These are phyloP conservation scores for Lagopus leucura DNA, from an alignment of 2,113 vertebrate species.

Conservation along the genomic window DNA sequence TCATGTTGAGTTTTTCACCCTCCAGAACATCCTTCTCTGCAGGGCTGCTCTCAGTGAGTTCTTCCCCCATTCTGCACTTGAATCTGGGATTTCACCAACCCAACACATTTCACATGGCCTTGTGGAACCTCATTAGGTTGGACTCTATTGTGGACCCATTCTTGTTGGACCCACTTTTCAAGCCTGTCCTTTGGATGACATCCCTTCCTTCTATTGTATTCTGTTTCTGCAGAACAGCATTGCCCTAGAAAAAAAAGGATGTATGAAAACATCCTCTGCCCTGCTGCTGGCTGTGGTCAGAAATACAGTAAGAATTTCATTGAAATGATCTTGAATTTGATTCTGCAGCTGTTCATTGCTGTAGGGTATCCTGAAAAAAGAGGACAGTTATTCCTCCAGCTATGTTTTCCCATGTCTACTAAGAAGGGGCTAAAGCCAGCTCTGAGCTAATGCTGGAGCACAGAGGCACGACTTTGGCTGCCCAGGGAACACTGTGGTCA, in stretches of 20 bases:
- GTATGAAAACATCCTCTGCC: not conserved
- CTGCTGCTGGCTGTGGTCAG: not conserved
- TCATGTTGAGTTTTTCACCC: not conserved
- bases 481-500: not conserved
- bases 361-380: not conserved
- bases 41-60: too few relatives aligned
- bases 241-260: not conserved
- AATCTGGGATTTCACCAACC: not conserved
- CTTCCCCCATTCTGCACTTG: too few relatives aligned
- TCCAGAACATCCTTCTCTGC: not conserved
- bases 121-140: too few relatives aligned
- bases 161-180: not conserved
- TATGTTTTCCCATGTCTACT: not conserved
- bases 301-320: not conserved
- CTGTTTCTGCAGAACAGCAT: not conserved
- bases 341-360: fast-evolving
- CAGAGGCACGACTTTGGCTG: not conserved
- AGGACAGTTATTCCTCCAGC: not conserved
- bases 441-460: fast-evolving
- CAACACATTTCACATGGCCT: too few relatives aligned
- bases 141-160: not conserved
- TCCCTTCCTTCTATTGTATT: not conserved
- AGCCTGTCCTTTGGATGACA: not conserved
- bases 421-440: not conserved
- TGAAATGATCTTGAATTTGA: not conserved